Percentiles rank a stretch among this genome's conserved stretches.
Conservation (phyloP, 2,888 invertebrate genomes). For the Boloria euphrosyne region DNA sequence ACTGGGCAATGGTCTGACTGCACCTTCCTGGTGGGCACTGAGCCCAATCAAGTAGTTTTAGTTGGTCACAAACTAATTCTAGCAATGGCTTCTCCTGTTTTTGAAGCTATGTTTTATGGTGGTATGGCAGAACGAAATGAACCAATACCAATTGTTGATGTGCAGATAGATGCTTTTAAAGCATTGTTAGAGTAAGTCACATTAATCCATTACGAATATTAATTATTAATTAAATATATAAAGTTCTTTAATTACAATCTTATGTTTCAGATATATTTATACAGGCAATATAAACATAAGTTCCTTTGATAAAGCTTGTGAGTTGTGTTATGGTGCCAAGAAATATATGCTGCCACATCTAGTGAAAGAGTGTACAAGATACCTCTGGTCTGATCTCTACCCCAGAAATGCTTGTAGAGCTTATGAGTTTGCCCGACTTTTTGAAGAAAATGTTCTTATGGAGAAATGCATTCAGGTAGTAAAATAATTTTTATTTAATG, state of each 20-base stretch:
- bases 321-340: conserved; percentile 93
- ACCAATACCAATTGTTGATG: conserved; percentile 91
- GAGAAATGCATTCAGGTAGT: conserved; percentile 89
- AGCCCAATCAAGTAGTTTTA: conserved; percentile 88
- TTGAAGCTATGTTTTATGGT: conserved; percentile 94
- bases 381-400: conserved; percentile 90
- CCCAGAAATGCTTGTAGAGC: conserved; percentile 92
- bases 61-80: conserved; percentile 90
- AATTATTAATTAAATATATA: background rate
- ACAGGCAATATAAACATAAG: conserved; percentile 90
- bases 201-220: background rate
- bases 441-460: conserved; percentile 91
- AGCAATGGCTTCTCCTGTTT: conserved; percentile 94
- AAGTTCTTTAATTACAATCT: background rate
- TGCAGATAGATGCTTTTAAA: conserved; percentile 93
- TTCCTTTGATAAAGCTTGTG: conserved; percentile 93
- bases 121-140: conserved; percentile 90
- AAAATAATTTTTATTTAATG: background rate
- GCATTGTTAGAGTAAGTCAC: conserved; percentile 87
- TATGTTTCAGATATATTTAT: conserved; percentile 87
- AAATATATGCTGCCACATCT: conserved; percentile 93
- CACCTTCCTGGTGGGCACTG: conserved; percentile 90
- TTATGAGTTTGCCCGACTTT: conserved; percentile 92
- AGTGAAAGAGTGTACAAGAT: conserved; percentile 91
- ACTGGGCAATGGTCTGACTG: conserved; percentile 93